These are phyloP conservation scores for Phymastichus coffea DNA, from an alignment of 1,140 invertebrate genomes.

Conservation along the genomic window DNA sequence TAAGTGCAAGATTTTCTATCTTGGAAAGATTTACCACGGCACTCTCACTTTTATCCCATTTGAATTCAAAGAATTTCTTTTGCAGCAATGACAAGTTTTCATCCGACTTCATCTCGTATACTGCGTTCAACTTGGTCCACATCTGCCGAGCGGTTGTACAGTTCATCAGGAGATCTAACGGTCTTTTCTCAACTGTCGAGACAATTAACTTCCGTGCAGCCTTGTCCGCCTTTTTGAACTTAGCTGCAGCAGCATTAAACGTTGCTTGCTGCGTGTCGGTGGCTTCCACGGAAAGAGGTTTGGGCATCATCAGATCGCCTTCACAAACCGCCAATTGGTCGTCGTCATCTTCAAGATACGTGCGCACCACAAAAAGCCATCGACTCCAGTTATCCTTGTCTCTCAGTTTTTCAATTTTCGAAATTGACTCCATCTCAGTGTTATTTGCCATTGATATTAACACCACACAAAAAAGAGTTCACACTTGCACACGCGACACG, in stretches of 20 bases:
- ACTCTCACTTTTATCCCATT: too few species aligned
- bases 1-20: too few species aligned
- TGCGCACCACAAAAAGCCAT: conserved; percentile 17
- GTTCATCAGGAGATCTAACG: conserved; percentile 33
- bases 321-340: conserved; percentile 16
- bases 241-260: too few species aligned
- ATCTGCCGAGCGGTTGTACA: conserved; percentile 36
- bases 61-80: too few species aligned
- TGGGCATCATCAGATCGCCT: neutral
- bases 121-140: conserved; percentile 34
- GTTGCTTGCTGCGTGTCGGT: neutral
- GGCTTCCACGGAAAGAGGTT: neutral
- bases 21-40: too few species aligned
- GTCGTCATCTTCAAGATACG: conserved; percentile 4
- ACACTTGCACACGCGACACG: neutral
- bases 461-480: neutral
- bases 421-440: conserved; percentile 4
- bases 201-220: conserved; percentile 34
- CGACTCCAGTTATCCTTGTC: conserved; percentile 16
- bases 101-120: conserved; percentile 34
- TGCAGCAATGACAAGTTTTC: too few species aligned
- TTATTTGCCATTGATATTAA: neutral
- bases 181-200: conserved; percentile 32
- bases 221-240: conserved; percentile 26
- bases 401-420: conserved; percentile 12